phyloP scores from a whole-genome alignment of 1,140 invertebrate genomes.

The Brachionus rubens region DNA sequence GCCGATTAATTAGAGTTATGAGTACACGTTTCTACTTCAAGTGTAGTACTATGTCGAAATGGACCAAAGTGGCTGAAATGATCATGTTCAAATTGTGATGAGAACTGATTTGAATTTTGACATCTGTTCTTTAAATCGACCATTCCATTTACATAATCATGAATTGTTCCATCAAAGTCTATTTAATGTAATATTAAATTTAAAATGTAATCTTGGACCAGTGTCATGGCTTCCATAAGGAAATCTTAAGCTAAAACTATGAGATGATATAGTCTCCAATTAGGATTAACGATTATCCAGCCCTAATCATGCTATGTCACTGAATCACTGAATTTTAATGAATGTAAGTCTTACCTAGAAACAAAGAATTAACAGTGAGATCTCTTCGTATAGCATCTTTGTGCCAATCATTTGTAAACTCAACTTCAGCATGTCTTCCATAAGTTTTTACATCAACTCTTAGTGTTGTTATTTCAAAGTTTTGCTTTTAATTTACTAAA shows the following conservation, averaged over 20 bases:
- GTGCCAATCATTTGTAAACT: conserved; percentile 90
- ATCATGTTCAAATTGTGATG: too few species aligned
- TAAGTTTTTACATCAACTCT: conserved; percentile 87
- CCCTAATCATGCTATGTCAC: too few species aligned
- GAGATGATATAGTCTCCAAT: too few species aligned
- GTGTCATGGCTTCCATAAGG: too few species aligned
- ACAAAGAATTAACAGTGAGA: conserved; percentile 31
- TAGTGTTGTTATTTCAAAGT: conserved; percentile 73
- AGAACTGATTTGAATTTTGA: too few species aligned
- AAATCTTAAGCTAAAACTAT: too few species aligned
- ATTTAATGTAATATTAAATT: background rate
- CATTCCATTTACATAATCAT: conserved; percentile 42
- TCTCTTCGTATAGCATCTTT: conserved; percentile 68
- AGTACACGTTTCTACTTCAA: too few species aligned
- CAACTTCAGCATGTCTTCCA: conserved; percentile 88
- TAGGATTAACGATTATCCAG: too few species aligned
- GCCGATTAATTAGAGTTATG: too few species aligned
- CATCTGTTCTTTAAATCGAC: conserved; percentile 18
- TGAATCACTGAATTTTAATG: background rate
- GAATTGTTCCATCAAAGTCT: conserved; percentile 34
- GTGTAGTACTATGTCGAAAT: too few species aligned
- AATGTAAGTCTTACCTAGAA: conserved; percentile 4
- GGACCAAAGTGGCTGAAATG: too few species aligned
- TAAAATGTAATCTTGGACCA: too few species aligned
- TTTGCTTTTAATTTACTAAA: conserved; percentile 54